Evolutionary conservation across 2,888 invertebrate genomes (phyloP).

Genomic region (Galeruca laticollis): DNA sequence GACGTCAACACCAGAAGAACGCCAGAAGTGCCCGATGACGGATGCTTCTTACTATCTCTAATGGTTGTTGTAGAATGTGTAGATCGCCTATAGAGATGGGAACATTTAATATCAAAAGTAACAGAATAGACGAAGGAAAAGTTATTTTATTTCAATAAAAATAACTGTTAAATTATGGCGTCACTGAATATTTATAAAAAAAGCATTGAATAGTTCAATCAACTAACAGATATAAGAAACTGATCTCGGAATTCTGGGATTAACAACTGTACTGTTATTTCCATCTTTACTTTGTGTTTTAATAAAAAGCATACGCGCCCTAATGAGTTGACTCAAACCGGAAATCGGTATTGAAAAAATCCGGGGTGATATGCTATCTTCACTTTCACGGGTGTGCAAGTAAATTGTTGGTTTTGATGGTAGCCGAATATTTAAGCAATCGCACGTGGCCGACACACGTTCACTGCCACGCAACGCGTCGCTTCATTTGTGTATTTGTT

Average conservation of each 20-base stretch:
- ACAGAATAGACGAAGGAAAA: neutral
- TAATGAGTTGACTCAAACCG: conserved; percentile 8
- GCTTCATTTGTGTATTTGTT: neutral
- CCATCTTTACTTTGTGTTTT: neutral
- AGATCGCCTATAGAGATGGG: neutral
- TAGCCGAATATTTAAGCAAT: conserved; percentile 7
- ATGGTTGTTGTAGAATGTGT: conserved; percentile 35
- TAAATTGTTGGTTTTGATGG: conserved; percentile 4
- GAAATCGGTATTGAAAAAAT: conserved; percentile 5
- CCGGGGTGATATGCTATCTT: conserved; percentile 4
- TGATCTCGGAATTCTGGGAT: too few species aligned
- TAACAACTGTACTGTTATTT: too few species aligned
- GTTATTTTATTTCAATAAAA: too few species aligned
- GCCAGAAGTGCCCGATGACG: conserved; percentile 39
- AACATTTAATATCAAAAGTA: neutral
- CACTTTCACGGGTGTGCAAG: conserved; percentile 7
- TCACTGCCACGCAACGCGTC: neutral
- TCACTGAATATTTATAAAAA: too few species aligned
- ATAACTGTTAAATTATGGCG: too few species aligned
- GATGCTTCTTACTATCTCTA: conserved; percentile 42
- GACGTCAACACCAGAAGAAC: conserved; percentile 32
- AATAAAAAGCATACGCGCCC: neutral
- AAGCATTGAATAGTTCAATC: too few species aligned
- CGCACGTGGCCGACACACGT: conserved; percentile 8
- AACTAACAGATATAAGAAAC: too few species aligned